Percentiles rank a stretch among this genome's conserved stretches.
phyloP scores from a whole-genome alignment of 2,113 vertebrate species.

The Aptenodytes forsteri region DNA sequence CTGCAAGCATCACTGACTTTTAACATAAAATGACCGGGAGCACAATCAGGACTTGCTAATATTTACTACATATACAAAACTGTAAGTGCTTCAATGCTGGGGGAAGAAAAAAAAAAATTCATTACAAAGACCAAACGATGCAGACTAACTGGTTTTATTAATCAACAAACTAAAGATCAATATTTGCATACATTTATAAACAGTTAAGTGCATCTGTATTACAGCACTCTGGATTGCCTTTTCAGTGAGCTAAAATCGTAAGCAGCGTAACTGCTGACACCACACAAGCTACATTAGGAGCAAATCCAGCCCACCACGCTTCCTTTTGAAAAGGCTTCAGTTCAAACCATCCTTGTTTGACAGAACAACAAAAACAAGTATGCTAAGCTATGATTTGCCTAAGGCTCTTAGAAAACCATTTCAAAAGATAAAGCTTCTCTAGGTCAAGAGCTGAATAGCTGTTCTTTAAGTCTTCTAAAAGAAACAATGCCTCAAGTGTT shows the following conservation, averaged over 20 bases:
- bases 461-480: constrained; percentile 46
- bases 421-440: constrained; percentile 22
- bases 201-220: neutral
- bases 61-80: neutral
- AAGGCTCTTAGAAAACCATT: constrained; percentile 26
- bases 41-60: neutral
- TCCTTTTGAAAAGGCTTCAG: neutral
- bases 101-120: no score
- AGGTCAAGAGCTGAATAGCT: constrained; percentile 30
- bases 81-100: neutral
- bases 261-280: neutral
- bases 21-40: neutral
- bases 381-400: constrained; percentile 17
- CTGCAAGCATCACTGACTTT: neutral
- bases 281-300: neutral
- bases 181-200: neutral
- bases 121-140: neutral
- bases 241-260: neutral
- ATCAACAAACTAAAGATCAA: neutral
- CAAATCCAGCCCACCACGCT: neutral
- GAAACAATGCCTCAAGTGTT: constrained; percentile 41
- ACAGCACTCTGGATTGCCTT: neutral
- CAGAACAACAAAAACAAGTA: neutral
- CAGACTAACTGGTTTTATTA: neutral
- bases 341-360: neutral